Evolutionary conservation across 2,113 vertebrate genomes (phyloP).

Genomic region (Pogona vitticeps): DNA sequence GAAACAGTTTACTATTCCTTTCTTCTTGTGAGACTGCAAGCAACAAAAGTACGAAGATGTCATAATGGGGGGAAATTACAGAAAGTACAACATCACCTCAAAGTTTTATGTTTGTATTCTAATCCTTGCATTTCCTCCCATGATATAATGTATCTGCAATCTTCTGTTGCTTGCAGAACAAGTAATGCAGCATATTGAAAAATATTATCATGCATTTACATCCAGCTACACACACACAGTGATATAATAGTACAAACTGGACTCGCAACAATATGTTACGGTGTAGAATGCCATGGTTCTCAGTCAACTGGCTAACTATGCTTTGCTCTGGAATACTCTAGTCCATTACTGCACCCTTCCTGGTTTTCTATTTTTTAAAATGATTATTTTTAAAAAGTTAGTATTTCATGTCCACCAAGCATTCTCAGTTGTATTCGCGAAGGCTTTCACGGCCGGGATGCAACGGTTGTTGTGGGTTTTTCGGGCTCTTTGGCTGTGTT

Average conservation of each 20-base stretch:
- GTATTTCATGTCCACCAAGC: background rate
- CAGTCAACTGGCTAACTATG: background rate
- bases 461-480: too few species aligned
- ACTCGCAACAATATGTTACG: background rate
- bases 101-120: background rate
- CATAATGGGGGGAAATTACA: too few species aligned
- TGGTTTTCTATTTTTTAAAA: too few species aligned
- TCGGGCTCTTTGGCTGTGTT: too few species aligned
- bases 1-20: too few species aligned
- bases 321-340: background rate
- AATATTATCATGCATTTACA: background rate
- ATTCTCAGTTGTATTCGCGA: background rate
- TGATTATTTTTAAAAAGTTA: background rate
- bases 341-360: too few species aligned
- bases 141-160: background rate
- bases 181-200: background rate
- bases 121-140: background rate
- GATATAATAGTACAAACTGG: background rate
- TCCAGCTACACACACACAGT: background rate
- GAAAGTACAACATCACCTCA: too few species aligned
- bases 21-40: too few species aligned
- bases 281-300: background rate
- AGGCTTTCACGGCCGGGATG: too few species aligned
- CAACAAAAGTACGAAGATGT: too few species aligned
- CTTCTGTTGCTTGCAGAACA: background rate